Base-by-base conservation (phyloP, 2,797 vertebrate species). In the Onychomys torridus region DNA sequence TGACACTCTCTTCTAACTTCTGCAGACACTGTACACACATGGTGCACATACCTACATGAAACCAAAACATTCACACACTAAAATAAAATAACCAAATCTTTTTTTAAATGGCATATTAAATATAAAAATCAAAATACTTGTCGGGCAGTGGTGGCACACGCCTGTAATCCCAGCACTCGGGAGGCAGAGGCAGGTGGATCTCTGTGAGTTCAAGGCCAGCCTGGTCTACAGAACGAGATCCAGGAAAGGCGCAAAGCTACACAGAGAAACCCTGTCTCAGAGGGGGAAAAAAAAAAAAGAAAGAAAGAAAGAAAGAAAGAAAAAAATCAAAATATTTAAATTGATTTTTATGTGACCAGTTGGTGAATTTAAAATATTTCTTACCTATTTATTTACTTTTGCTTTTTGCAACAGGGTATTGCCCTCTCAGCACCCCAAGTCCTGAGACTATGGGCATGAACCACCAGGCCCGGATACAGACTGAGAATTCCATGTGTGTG, bases 321-420 rank as follows among this genome's bases (percentile, higher is more conserved):
- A n/a, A 91, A 73, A 93, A 77, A 79, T 94, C 63, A 89, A 87
- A 91, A 94, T 43, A 73, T 67, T 95, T 95, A 71, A n/a, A 84
- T 21, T 81, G 77, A 89, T 57, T 76, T 89, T 67, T 55, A 59
- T 19, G 14, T 10, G 17, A 92, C 76, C 52, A 86, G 83, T 23
- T 46, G 49, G 71, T 29, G 6, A 82, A 73, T 73, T 79, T 6
- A 34, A 57, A 79, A 82, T 40, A 82, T 59, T 40, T 59, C 14
- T 32, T 49, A 16, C 14, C 19, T 49, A 16, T 32, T 16, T 40
- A 61, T 61, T 16, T 40, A 40, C 61, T 27, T 29, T 63, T 63
- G 7, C 2, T 83, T 85, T 65, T 63, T 46, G 61, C 11, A 49
- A 34, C 40, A 49, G 40, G 16, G 43, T 52, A 2, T 67, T 29